Base-by-base conservation (phyloP, 2,888 invertebrate genomes). In the Theristus sp. region DNA sequence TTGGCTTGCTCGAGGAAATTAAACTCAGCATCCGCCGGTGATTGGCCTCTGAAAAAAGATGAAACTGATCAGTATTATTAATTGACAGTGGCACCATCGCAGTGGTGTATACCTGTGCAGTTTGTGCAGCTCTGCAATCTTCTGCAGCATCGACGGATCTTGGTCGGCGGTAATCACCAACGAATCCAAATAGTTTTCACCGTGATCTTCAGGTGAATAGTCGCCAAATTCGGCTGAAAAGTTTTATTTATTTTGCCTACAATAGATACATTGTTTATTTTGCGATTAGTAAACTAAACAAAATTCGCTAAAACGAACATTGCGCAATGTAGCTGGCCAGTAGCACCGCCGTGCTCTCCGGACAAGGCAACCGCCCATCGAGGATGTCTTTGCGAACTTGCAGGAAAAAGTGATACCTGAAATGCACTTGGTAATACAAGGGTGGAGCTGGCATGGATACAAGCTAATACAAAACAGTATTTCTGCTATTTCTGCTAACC, bases 1-100 rank as follows among this genome's bases (percentile, higher is more conserved):
- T 93, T 93, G 0, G 90, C 93, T 76, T 91, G 89, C 74, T 94
- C 91, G 70, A 98, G 80, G 76, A 89, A 98, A 78, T 93, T 90
- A 69, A 86, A 90, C 76, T 96, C 94, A 0, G 96, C 94, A 75
- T 93, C 93, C 0, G 93, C 90, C 0, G 94, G 93, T 60, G 87
- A 80, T 77, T 94, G 91, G 17, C 94, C 93, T 67, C 82, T 83
- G 66, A 80, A 81, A 68, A 64, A 49, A n/a, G n/a, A n/a, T n/a
- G n/a, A n/a, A n/a, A n/a, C n/a, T n/a, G n/a, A n/a, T n/a, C n/a
- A n/a, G n/a, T n/a, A n/a, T n/a, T n/a, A n/a, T n/a, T n/a, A n/a
- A n/a, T n/a, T n/a, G n/a, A n/a, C n/a, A n/a, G n/a, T n/a, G n/a
- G n/a, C n/a, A n/a, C n/a, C n/a, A n/a, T n/a, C n/a, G n/a, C n/a